A percentile compares a stretch with the other conserved stretches of the same genome.
Conservation (phyloP, 2,797 vertebrate genomes). For the Siniperca undulata region DNA sequence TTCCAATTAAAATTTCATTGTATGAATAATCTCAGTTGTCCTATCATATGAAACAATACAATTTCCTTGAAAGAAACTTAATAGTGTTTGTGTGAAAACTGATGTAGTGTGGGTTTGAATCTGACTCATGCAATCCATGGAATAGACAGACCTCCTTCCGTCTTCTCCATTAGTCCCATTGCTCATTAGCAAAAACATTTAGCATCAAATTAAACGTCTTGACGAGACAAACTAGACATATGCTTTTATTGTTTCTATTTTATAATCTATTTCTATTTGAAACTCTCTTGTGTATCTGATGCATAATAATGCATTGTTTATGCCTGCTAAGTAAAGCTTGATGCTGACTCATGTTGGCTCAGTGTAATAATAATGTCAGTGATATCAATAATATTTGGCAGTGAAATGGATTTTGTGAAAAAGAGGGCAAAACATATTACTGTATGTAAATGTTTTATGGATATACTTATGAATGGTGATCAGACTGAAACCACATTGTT, state of each 20-base stretch:
- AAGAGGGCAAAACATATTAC: conserved; percentile 66
- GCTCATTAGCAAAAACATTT: conserved; percentile 66
- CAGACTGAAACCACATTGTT: conserved; percentile 68
- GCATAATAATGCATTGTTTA: conserved; percentile 56
- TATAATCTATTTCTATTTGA: conserved; percentile 31
- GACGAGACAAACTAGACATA: conserved; percentile 38
- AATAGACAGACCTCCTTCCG: conserved; percentile 45
- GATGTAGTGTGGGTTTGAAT: conserved; percentile 47
- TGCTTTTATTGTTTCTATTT: conserved; percentile 52
- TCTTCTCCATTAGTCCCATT: conserved; percentile 48
- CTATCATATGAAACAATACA: conserved; percentile 52
- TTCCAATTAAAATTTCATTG: conserved; percentile 72
- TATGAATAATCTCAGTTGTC: conserved; percentile 65
- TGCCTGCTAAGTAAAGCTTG: conserved; percentile 51
- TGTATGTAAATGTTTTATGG: conserved; percentile 78
- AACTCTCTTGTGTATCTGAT: conserved; percentile 34
- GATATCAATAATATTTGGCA: conserved; percentile 73
- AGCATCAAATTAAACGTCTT: conserved; percentile 38
- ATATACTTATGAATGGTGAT: conserved; percentile 71
- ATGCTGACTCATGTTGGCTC: conserved; percentile 58
- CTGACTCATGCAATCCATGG: conserved; percentile 40
- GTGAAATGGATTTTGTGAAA: conserved; percentile 56
- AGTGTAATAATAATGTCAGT: conserved; percentile 66
- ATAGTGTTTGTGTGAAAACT: conserved; percentile 53
- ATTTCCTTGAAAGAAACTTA: conserved; percentile 59